These are phyloP conservation scores for Episyrphus balteatus DNA, from an alignment of 1,140 invertebrate species.

Conservation along the genomic window DNA sequence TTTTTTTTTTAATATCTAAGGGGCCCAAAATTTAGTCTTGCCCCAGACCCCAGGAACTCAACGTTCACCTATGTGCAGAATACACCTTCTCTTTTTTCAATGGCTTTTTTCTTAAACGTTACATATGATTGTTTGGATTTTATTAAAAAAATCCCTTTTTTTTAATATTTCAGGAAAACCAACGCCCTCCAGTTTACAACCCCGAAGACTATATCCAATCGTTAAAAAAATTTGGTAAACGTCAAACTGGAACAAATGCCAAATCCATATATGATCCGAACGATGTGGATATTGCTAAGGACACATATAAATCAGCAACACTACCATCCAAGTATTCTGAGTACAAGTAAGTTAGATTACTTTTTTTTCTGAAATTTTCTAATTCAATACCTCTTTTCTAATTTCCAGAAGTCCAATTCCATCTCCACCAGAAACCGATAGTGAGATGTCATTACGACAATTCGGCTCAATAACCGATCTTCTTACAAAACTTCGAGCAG, in stretches of 20 bases:
- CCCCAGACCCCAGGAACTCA: too few species aligned
- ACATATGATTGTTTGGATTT: too few species aligned
- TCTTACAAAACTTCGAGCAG: conserved; percentile 73
- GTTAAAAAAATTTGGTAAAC: conserved; percentile 63
- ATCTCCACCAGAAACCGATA: conserved; percentile 44
- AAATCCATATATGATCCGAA: conserved; percentile 29
- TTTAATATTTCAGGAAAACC: conserved; percentile 51
- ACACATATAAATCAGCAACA: conserved; percentile 17
- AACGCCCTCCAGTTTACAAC: conserved; percentile 74
- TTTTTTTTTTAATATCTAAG: too few species aligned
- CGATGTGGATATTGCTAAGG: conserved; percentile 12
- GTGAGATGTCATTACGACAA: conserved; percentile 76
- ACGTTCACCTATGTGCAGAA: too few species aligned
- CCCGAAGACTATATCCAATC: conserved; percentile 70
- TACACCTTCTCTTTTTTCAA: too few species aligned
- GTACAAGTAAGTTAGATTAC: conserved; percentile 22
- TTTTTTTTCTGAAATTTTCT: not conserved
- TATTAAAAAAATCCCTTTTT: too few species aligned
- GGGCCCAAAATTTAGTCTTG: too few species aligned
- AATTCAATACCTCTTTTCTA: too few species aligned
- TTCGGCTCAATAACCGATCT: conserved; percentile 78
- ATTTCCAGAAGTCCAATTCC: conserved; percentile 38
- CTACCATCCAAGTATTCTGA: conserved; percentile 30
- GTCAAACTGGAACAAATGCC: conserved; percentile 31
- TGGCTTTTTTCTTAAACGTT: too few species aligned